phyloP scores from a whole-genome alignment of 2,888 invertebrate species.

The Isotomurus palustris region DNA sequence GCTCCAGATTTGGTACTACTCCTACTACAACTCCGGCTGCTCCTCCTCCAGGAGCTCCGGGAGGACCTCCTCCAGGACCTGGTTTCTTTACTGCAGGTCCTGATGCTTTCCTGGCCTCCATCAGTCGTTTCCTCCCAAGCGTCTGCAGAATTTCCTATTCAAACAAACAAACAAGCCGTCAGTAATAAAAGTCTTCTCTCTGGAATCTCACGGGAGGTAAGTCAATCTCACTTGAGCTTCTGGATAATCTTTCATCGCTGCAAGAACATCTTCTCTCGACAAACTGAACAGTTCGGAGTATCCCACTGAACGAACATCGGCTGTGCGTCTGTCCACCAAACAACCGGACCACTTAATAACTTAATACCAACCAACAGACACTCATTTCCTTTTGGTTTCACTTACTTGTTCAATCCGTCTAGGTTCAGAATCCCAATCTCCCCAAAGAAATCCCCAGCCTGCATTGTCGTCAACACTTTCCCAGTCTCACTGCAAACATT shows the following conservation, averaged over 20 bases:
- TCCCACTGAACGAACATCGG: constrained; percentile 91
- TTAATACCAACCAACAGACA: background rate
- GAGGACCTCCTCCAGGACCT: constrained; percentile 4
- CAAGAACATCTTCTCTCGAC: constrained; percentile 86
- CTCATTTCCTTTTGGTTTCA: constrained; percentile 19
- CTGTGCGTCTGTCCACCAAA: constrained; percentile 68
- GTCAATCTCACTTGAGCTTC: constrained; percentile 68
- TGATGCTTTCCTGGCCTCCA: constrained; percentile 63
- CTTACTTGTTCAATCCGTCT: constrained; percentile 90
- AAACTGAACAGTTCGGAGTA: constrained; percentile 92
- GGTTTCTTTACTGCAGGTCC: constrained; percentile 41
- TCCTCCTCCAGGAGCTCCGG: constrained; percentile 43
- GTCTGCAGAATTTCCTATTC: constrained; percentile 74
- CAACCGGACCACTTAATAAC: background rate
- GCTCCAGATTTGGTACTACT: too few species aligned
- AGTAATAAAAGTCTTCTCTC: too few species aligned
- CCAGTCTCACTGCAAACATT: constrained; percentile 74
- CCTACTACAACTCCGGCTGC: constrained; percentile 38
- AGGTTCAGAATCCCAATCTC: constrained; percentile 95
- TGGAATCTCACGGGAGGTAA: too few species aligned
- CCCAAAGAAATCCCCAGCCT: constrained; percentile 95
- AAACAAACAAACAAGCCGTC: background rate
- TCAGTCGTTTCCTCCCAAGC: constrained; percentile 75
- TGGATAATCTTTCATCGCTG: constrained; percentile 95
- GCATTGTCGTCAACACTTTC: constrained; percentile 89